Evolutionary conservation across 2,113 vertebrate species (phyloP).

Genomic region (Sphyrna mokarran): DNA sequence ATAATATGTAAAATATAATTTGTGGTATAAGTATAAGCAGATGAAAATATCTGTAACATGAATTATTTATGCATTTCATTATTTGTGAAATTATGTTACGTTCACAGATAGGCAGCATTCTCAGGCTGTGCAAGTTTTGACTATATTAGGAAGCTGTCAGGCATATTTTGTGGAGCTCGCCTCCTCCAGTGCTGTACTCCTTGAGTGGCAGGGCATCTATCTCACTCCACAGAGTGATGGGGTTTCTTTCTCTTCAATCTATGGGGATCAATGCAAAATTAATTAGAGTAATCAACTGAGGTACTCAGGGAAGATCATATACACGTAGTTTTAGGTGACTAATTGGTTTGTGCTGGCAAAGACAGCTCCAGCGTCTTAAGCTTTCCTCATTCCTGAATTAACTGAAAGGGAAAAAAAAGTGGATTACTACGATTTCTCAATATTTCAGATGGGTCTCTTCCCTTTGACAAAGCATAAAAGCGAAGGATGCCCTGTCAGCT

Average conservation of each 20-base stretch:
- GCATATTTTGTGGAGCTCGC: not conserved
- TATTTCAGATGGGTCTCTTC: not conserved
- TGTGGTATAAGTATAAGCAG: not conserved
- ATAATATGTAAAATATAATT: not conserved
- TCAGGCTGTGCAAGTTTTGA: constrained; percentile 9
- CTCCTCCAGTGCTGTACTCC: constrained; percentile 34
- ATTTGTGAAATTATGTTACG: not conserved
- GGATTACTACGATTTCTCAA: constrained; percentile 6
- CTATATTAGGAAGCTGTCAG: constrained; percentile 27
- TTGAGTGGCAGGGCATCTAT: constrained; percentile 44
- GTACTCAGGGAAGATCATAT: constrained; percentile 52
- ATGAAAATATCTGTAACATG: not conserved
- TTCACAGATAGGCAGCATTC: not conserved
- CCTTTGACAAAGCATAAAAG: constrained; percentile 26
- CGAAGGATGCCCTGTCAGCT: not conserved
- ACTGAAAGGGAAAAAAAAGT: constrained; percentile 26
- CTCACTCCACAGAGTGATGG: constrained; percentile 45
- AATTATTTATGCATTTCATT: not conserved
- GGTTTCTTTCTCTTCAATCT: constrained; percentile 52
- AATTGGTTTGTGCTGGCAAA: constrained; percentile 63
- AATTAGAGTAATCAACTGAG: constrained; percentile 69
- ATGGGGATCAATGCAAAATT: constrained; percentile 64
- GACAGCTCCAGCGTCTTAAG: constrained; percentile 53
- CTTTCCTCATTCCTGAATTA: constrained; percentile 10
- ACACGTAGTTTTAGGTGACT: constrained; percentile 58